phyloP scores from a whole-genome alignment of 2,888 invertebrate genomes.

The Zonitis immaculata region DNA sequence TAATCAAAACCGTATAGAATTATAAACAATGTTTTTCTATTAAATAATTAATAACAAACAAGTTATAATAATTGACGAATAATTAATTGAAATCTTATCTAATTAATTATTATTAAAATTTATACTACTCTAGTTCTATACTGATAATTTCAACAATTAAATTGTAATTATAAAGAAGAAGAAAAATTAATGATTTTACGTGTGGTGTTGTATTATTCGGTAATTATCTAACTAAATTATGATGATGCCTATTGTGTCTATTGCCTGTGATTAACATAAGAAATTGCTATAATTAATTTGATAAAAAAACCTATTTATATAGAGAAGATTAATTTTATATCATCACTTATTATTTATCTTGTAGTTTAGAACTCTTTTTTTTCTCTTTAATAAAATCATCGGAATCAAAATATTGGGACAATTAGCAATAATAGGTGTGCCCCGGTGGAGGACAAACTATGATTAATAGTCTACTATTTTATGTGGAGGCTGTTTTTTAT shows the following conservation, averaged over 20 bases:
- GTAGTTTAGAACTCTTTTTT: background rate
- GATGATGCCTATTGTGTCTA: background rate
- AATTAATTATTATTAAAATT: background rate
- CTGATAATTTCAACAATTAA: background rate
- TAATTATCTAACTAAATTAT: background rate
- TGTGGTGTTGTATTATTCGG: background rate
- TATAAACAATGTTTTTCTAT: background rate
- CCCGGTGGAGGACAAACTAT: background rate
- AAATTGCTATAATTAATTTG: background rate
- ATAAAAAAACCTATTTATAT: too few species aligned
- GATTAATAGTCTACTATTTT: slow-evolving; percentile 4
- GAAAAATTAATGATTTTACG: background rate
- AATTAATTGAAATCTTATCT: background rate
- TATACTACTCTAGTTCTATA: background rate
- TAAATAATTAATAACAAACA: background rate
- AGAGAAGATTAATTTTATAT: too few species aligned
- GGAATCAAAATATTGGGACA: slow-evolving; percentile 3
- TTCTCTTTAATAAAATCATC: background rate
- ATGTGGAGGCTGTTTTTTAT: background rate
- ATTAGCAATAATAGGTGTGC: slow-evolving; percentile 1
- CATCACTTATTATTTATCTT: background rate
- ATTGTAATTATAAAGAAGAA: background rate
- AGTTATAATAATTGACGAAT: background rate
- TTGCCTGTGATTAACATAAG: background rate
- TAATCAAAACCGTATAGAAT: too few species aligned